Evolutionary conservation across 2,888 invertebrate genomes (phyloP), one percentile per base, ranked within the genome.

Genomic region (Sepiola atlantica): DNA sequence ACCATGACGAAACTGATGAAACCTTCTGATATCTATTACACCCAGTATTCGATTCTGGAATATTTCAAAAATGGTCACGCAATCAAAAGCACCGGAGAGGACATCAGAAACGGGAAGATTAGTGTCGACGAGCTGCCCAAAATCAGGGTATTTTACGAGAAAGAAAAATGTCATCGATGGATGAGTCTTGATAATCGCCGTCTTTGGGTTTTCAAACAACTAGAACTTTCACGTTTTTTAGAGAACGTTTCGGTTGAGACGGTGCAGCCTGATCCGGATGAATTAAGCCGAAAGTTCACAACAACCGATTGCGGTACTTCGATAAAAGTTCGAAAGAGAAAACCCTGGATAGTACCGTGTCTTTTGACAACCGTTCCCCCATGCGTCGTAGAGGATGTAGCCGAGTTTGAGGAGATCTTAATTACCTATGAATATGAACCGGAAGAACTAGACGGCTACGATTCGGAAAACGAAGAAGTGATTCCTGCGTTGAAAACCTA

Each of bases 31-130:
- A 77, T 77, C 21, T 77, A 77, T n/a, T 77, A 77, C 14, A 77
- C 77, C 1, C 77, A 77, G n/a, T 77, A 32, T 77, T 77, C 77
- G 1, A 77, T 77, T n/a, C 32, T 77, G 0, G 77, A 77, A 14
- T 77, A 77, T 77, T 77, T 77, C n/a, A 77, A 77, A 77, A 77
- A 77, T 77, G 77, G 77, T n/a, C n/a, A 77, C 18, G n/a, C 77
- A 12, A 77, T 77, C n/a, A 12, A 32, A 77, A 77, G 77, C 77
- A 77, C 77, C n/a, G 18, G 77, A 16, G 77, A 77, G 32, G 77
- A 77, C 32, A 77, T 77, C 12, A 77, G 32, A 77, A 32, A n/a
- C 32, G 77, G 77, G 18, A 77, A 77, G n/a, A n/a, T 77, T n/a
- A 12, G n/a, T 16, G 14, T 77, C 77, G 32, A 77, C n/a, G 77